These are phyloP conservation scores for Potorous gilbertii DNA, from an alignment of 2,797 vertebrate genomes.

Conservation along the genomic window DNA sequence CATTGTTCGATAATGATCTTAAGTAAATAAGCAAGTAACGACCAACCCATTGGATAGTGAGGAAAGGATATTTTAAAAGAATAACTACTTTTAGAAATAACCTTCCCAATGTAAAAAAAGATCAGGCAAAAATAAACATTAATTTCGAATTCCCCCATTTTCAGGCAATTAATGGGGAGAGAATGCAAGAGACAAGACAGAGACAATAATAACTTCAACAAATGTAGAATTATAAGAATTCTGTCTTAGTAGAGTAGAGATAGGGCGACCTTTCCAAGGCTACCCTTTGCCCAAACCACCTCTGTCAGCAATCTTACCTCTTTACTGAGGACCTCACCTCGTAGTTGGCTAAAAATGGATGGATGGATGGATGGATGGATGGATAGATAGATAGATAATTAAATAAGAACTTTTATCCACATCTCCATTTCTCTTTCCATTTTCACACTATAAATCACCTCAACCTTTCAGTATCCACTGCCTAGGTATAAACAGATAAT, in stretches of 20 bases:
- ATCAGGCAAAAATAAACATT: neutral
- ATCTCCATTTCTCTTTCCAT: neutral
- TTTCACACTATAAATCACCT: neutral
- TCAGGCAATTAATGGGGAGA: neutral
- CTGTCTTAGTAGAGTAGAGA: neutral
- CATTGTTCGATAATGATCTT: neutral
- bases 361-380: no score
- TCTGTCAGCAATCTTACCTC: neutral
- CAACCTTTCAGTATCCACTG: neutral
- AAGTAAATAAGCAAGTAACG: conserved; percentile 10
- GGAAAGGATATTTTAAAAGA: conserved; percentile 18
- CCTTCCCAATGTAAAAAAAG: conserved; percentile 27
- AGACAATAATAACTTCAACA: neutral
- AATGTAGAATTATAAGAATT: neutral
- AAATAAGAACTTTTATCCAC: neutral
- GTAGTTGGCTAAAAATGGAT: neutral
- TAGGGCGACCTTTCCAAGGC: neutral
- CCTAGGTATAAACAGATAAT: neutral
- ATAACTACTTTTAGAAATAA: conserved; percentile 38
- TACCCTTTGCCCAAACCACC: neutral
- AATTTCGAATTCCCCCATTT: neutral
- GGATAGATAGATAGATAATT: no score
- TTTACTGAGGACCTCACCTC: neutral
- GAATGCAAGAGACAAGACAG: neutral
- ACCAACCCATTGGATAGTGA: neutral